Conservation (phyloP, 2,797 vertebrate genomes). For the Poeciliopsis presidionis region DNA sequence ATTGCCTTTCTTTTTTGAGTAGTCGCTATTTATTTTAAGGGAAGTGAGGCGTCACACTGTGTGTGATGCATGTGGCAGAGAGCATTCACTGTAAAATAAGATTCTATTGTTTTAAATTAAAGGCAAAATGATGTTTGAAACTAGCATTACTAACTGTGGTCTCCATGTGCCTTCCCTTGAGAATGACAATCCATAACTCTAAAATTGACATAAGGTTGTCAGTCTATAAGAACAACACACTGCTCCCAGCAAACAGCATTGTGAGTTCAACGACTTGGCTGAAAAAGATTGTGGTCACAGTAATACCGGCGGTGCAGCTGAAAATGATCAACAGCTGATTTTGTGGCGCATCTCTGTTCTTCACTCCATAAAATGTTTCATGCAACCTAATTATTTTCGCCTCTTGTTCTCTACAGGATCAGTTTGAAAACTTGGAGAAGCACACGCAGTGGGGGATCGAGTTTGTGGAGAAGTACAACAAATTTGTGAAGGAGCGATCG, state of each 20-base stretch:
- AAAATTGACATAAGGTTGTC: not conserved
- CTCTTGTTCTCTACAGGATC: conserved; percentile 85
- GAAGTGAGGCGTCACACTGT: not conserved
- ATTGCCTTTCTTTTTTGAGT: not conserved
- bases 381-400: not conserved
- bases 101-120: not conserved
- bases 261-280: not conserved
- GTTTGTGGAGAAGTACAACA: conserved; percentile 94
- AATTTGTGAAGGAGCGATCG: conserved; percentile 97
- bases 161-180: not conserved
- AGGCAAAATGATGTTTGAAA: not conserved
- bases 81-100: not conserved
- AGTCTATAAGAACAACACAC: not conserved
- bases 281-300: not conserved
- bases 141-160: not conserved
- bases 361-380: not conserved
- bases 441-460: conserved; percentile 99
- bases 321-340: not conserved
- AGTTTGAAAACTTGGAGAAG: conserved; percentile 99
- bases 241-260: not conserved
- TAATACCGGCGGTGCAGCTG: not conserved
- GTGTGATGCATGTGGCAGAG: not conserved
- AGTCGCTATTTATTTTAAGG: not conserved
- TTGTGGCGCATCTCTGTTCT: not conserved
- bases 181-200: not conserved